phyloP scores from a whole-genome alignment of 2,797 vertebrate species.

The Agapornis canus region DNA sequence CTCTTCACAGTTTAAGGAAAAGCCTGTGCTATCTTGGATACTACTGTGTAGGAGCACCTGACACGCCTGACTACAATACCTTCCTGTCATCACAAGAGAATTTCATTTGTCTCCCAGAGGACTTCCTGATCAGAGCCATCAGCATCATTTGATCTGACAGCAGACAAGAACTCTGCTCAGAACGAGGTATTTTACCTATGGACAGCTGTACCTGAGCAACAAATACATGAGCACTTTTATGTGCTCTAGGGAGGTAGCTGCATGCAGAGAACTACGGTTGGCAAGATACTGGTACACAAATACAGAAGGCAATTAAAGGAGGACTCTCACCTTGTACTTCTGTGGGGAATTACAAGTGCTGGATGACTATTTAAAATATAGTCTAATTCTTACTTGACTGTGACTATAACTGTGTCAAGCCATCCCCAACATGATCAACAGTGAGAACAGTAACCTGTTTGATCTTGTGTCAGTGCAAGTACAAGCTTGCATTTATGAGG shows the following conservation, averaged over 20 bases:
- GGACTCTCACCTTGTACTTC: not conserved
- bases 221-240: not conserved
- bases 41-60: not conserved
- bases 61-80: not conserved
- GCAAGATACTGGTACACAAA: not conserved
- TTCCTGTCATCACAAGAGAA: not conserved
- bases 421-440: not conserved
- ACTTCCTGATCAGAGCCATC: not conserved
- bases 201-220: not conserved
- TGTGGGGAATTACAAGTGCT: not conserved
- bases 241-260: not conserved
- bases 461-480: not conserved
- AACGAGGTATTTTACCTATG: not conserved
- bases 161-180: not conserved
- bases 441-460: not conserved
- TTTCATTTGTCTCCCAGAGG: not conserved
- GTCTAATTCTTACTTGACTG: not conserved
- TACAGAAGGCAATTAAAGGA: not conserved
- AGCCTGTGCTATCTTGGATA: not conserved
- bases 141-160: constrained; percentile 3
- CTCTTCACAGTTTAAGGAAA: not conserved
- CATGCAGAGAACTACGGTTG: not conserved
- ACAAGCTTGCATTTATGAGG: not conserved
- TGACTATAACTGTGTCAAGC: not conserved
- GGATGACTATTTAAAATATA: not conserved